Percentiles rank a stretch among this genome's conserved stretches.
These are phyloP conservation scores for Mugil cephalus DNA, from an alignment of 2,113 vertebrate genomes.

Conservation along the genomic window DNA sequence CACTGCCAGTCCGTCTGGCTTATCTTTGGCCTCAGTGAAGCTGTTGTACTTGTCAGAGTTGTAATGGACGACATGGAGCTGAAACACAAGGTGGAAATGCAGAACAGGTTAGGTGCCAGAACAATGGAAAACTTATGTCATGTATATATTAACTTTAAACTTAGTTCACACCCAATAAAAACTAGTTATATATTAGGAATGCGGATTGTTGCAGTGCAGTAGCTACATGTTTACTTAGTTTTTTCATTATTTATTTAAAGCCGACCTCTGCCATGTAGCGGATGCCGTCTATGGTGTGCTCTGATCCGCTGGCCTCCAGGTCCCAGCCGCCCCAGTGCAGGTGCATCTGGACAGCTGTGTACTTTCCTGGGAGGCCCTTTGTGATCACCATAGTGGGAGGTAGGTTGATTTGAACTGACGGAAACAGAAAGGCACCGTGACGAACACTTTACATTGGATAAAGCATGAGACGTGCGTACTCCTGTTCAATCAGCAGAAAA, in stretches of 20 bases:
- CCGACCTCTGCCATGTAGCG: conserved; percentile 90
- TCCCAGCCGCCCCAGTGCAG: conserved; percentile 92
- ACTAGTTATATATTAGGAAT: no score
- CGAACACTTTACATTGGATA: conserved; percentile 4
- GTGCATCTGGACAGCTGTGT: conserved; percentile 91
- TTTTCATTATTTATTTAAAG: neutral
- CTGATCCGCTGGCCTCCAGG: conserved; percentile 88
- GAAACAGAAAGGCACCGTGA: conserved; percentile 25
- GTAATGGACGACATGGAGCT: conserved; percentile 95
- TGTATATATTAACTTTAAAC: neutral
- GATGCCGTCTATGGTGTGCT: conserved; percentile 92
- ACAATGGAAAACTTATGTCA: neutral
- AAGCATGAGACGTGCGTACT: no score
- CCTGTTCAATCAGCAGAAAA: no score
- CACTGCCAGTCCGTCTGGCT: conserved; percentile 88
- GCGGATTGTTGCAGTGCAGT: no score
- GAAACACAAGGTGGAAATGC: conserved; percentile 51
- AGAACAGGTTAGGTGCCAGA: conserved; percentile 22
- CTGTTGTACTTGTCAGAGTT: conserved; percentile 88
- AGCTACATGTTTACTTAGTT: no score
- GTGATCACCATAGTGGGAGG: conserved; percentile 86
- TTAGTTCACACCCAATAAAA: no score
- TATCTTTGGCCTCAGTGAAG: conserved; percentile 85
- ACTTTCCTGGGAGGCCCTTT: conserved; percentile 78
- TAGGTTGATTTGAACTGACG: conserved; percentile 89